Conservation (phyloP, 2,113 vertebrate genomes). For the Oreotragus oreotragus region DNA sequence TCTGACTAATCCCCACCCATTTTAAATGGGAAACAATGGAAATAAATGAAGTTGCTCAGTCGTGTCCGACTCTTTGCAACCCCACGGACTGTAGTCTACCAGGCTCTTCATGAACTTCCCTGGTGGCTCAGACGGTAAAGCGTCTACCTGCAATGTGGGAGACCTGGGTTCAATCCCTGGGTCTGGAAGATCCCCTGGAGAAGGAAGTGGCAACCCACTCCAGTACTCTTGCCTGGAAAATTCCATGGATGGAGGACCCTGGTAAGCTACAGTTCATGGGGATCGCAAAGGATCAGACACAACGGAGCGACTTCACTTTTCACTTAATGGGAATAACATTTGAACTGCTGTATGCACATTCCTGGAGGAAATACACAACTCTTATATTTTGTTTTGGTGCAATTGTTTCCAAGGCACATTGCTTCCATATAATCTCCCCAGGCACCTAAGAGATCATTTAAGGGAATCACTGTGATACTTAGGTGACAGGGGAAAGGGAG, state of each 20-base stretch:
- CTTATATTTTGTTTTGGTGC: neutral
- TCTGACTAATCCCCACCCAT: neutral
- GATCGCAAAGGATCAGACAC: accelerated
- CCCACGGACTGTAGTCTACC: no score
- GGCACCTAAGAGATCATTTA: neutral
- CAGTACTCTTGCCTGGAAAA: no score
- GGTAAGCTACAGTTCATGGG: no score
- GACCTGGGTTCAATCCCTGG: no score
- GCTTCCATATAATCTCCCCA: neutral
- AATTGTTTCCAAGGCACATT: neutral
- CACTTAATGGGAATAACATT: neutral
- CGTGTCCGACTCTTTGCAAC: no score
- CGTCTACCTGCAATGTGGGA: accelerated
- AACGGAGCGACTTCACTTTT: no score
- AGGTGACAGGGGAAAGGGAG: neutral
- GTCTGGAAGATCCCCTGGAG: no score
- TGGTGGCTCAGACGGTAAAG: no score
- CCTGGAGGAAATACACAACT: neutral
- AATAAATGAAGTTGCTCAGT: no score
- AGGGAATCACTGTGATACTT: neutral
- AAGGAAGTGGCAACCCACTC: no score
- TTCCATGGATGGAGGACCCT: no score
- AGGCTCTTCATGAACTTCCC: no score
- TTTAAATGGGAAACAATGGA: neutral
- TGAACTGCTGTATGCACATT: neutral